Evolutionary conservation across 2,797 vertebrate genomes (phyloP), one percentile per base, ranked within the genome.

Genomic region (Cetoscarus ocellatus): DNA sequence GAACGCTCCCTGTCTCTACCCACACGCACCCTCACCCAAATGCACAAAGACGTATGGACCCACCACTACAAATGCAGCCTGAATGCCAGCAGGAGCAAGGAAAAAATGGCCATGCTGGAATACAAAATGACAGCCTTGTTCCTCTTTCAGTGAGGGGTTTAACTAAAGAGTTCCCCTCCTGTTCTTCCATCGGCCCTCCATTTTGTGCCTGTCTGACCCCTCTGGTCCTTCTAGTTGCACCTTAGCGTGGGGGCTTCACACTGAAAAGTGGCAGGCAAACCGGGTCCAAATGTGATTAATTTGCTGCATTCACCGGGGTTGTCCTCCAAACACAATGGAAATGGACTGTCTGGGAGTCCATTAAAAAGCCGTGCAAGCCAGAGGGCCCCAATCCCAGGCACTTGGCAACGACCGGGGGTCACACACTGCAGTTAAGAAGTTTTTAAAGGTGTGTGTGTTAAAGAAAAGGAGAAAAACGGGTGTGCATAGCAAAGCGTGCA

Each of bases 221-320:
- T 82, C 14, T 6, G 67, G 92, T 94, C 94, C 90, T 81, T 92
- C 90, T 93, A 88, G 83, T 88, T 92, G 79, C 90, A 91, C 93
- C 95, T 95, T 95, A 92, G 95, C 85, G 80, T 92, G 85, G 27
- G 34, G 84, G 86, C 90, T 88, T 94, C 90, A 84, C 89, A 89
- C 82, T 88, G 84, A 88, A 95, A 92, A 95, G 91, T 91, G 90
- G 85, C 89, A 92, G 93, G 95, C 93, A 94, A 94, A 96, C 91
- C 56, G 71, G 34, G 38, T 36, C 91, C 91, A 95, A 95, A 95
- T 96, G 94, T 97, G 96, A 98, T 97, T 97, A 95, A 98, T 97
- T 96, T 97, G 94, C 89, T 84, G 91, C 92, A 95, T 96, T 97
- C 94, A 95, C 82, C 63, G 13, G 88, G 85, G 88, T 93, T 94